Evolutionary conservation across 2,797 vertebrate species (phyloP).

Genomic region (Gallinago solitaria): DNA sequence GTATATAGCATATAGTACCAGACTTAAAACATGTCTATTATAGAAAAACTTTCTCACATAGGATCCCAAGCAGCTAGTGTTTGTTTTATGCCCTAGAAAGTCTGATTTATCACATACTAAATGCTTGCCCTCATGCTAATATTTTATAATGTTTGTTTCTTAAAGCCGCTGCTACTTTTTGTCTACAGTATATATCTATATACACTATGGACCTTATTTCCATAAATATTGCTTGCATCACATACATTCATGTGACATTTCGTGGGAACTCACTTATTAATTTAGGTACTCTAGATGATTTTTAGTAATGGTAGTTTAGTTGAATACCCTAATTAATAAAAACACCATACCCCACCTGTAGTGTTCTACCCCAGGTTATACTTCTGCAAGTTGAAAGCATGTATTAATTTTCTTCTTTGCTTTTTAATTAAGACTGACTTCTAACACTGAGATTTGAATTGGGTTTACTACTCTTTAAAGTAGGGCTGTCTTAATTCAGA

Average conservation of each 20-base stretch:
- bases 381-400: background rate
- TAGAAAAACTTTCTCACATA: background rate
- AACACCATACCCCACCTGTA: fast-evolving
- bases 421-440: background rate
- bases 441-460: background rate
- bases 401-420: background rate
- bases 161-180: background rate
- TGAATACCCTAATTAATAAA: background rate
- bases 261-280: background rate
- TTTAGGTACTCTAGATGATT: background rate
- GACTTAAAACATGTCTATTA: background rate
- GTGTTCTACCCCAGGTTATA: background rate
- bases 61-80: background rate
- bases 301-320: background rate
- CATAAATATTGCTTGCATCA: background rate
- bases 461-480: background rate
- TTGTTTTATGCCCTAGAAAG: background rate
- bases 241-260: background rate
- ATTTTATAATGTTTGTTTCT: background rate
- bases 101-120: background rate
- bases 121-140: background rate
- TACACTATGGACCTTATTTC: background rate
- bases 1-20: background rate
- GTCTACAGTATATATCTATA: background rate
- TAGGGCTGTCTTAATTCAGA: background rate